Conservation (phyloP, 2,113 vertebrate genomes). For the Phoxinus phoxinus region DNA sequence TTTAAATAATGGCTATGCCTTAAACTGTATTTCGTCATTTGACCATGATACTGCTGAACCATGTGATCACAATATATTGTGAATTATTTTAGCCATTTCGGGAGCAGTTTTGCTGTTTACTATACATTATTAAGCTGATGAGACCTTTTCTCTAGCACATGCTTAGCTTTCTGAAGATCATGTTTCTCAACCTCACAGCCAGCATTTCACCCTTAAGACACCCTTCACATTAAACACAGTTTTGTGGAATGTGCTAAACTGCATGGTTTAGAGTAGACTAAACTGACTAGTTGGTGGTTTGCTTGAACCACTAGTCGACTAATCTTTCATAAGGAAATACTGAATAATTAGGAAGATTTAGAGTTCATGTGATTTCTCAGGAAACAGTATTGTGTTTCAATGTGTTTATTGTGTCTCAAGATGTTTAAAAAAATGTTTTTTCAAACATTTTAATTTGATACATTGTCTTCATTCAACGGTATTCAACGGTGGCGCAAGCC, state of each 20-base stretch:
- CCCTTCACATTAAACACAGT: not conserved
- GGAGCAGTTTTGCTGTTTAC: not conserved
- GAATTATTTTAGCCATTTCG: not conserved
- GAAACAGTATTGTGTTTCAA: too few species aligned
- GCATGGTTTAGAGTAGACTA: not conserved
- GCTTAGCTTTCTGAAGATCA: conserved; percentile 25
- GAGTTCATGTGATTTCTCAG: too few species aligned
- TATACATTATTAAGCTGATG: conserved; percentile 29
- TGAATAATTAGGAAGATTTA: not conserved
- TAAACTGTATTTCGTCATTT: not conserved
- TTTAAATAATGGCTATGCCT: too few species aligned
- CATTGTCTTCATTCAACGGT: not conserved
- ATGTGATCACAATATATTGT: not conserved
- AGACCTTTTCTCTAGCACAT: conserved; percentile 5
- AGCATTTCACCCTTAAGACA: conserved; percentile 21
- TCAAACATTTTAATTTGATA: not conserved
- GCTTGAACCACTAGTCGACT: not conserved
- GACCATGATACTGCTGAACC: not conserved
- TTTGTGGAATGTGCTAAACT: not conserved
- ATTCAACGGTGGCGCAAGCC: not conserved
- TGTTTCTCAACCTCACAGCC: conserved; percentile 15
- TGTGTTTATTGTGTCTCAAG: not conserved
- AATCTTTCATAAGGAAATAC: not conserved
- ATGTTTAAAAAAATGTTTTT: not conserved
- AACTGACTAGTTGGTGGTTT: not conserved